Percentiles rank a stretch among this genome's conserved stretches.
These are phyloP conservation scores for Characodon lateralis DNA, from an alignment of 2,797 vertebrate species.

Conservation along the genomic window DNA sequence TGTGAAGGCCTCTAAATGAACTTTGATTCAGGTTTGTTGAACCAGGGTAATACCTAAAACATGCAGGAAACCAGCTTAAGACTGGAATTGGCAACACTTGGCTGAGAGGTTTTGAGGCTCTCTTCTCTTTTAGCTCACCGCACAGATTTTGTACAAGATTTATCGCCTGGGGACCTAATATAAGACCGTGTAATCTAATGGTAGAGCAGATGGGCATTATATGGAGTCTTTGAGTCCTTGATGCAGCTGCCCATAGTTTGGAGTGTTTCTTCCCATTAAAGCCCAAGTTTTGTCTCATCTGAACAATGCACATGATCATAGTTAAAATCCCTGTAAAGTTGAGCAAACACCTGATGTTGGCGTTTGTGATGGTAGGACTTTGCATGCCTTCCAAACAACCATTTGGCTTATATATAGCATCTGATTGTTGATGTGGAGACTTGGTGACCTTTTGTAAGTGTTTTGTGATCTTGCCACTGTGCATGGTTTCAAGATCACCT, in stretches of 20 bases:
- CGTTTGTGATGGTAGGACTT: neutral
- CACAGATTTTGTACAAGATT: neutral
- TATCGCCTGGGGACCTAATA: neutral
- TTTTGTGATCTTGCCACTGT: neutral
- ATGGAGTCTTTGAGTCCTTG: neutral
- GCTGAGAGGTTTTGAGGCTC: neutral
- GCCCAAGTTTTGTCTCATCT: neutral
- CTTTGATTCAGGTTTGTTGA: too few species aligned
- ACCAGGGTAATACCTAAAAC: neutral
- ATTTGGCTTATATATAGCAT: neutral
- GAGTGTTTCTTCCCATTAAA: too few species aligned
- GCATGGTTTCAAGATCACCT: neutral
- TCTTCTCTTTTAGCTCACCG: neutral
- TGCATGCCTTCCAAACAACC: neutral
- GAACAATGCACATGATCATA: neutral
- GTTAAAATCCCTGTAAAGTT: neutral
- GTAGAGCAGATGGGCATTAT: neutral
- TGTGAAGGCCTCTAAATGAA: too few species aligned
- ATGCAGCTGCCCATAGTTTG: neutral
- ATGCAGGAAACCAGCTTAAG: neutral
- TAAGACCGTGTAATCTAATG: neutral
- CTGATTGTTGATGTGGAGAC: neutral
- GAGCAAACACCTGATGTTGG: neutral
- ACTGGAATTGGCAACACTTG: neutral
- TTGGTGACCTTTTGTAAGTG: neutral